Base-by-base conservation (phyloP, 2,113 vertebrate species). In the Menidia beryllina region DNA sequence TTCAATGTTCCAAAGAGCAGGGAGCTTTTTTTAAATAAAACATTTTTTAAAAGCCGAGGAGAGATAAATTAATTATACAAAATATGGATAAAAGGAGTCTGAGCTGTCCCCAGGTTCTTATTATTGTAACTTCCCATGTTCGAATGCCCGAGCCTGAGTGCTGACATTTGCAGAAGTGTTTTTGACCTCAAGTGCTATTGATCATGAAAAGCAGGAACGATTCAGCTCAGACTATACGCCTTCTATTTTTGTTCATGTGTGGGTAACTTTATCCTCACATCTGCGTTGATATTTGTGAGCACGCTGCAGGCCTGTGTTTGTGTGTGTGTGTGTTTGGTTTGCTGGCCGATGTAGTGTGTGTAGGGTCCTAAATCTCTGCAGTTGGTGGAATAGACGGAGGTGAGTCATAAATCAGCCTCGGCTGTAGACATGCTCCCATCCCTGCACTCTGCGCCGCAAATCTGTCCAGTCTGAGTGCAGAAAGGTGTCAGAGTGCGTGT, bases 341-440 rank as follows among this genome's bases (percentile, higher is more conserved):
- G 63, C 58, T 67, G 13, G 60, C 27, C 76, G 77, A 79, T 82
- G 51, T 72, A 72, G 19, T 57, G 72, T 57, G 72, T 11, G 4
- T 19, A 21, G 36, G 57, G 55, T 45, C 45, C 61, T 39, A 49
- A 66, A 73, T 83, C 75, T 78, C 60, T 81, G 79, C 52, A 56
- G 69, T 78, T 7, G 2, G 61, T 38, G 52, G 56, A 81, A 74
- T 68, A 68, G 53, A 79, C 71, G 43, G 48, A 50, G 69, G 69
- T 83, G 81, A 87, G 79, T 82, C 82, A 84, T 79, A 55, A 67
- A 71, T 84, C 83, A 81, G 67, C 60, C 71, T 24, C 57, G 72
- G 72, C 81, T 73, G 75, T 62, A 78, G 78, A 23, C 78, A 70
- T 47, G 2, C 74, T 72, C 64, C 50, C 56, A 75, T 51, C 75